phyloP scores from a whole-genome alignment of 2,797 vertebrate genomes.

The Lateolabrax maculatus region DNA sequence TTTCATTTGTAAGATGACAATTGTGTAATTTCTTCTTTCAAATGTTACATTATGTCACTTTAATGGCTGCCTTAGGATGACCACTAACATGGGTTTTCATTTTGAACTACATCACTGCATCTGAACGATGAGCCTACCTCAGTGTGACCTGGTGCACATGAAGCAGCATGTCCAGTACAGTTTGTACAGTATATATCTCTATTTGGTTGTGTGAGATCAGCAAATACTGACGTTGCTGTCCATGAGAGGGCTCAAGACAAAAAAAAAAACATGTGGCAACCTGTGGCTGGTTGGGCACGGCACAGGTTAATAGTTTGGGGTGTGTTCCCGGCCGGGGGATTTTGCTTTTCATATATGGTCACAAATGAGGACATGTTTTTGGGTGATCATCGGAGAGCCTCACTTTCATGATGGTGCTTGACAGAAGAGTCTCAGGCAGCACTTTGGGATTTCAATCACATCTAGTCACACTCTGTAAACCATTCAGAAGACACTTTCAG shows the following conservation, averaged over 20 bases:
- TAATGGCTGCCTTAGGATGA: background rate
- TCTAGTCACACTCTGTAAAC: background rate
- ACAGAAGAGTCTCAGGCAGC: background rate
- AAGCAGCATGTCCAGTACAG: conserved; percentile 17
- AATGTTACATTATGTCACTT: background rate
- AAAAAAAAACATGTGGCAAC: conserved; percentile 31
- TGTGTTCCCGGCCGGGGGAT: background rate
- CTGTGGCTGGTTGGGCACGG: background rate
- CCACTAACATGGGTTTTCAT: background rate
- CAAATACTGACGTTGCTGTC: background rate
- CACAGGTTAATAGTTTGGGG: conserved; percentile 4
- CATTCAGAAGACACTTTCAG: background rate
- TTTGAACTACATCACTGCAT: background rate
- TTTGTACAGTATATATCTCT: background rate
- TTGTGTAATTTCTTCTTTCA: background rate
- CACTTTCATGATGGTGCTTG: background rate
- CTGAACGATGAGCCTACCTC: background rate
- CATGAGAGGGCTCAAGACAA: background rate
- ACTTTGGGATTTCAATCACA: background rate
- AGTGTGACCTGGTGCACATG: background rate
- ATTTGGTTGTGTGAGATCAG: background rate
- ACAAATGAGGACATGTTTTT: conserved; percentile 1
- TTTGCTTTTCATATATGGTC: background rate
- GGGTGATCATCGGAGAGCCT: background rate
- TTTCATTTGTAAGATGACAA: background rate